Percentiles rank a stretch among this genome's conserved stretches.
Evolutionary conservation across 2,888 invertebrate genomes (phyloP).

Genomic region (Crocallis elinguaria): DNA sequence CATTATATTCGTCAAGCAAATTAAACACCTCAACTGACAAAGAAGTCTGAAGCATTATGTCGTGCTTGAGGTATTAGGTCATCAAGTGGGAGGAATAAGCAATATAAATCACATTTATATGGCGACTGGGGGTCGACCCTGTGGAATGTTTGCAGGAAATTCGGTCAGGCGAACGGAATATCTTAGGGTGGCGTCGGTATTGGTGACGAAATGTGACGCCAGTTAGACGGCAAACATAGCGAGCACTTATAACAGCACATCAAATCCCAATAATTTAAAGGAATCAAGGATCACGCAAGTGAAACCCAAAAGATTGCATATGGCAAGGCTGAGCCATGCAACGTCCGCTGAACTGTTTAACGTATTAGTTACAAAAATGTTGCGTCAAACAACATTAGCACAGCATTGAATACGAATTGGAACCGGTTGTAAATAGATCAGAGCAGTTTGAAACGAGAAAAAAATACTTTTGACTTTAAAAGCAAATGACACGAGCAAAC

Average conservation of each 20-base stretch:
- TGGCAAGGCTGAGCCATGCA: slow-evolving; percentile 46
- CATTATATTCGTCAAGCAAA: neutral
- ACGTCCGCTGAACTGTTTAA: slow-evolving; percentile 41
- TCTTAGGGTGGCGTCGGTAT: slow-evolving; percentile 38
- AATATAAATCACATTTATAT: slow-evolving; percentile 34
- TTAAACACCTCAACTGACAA: too few species aligned
- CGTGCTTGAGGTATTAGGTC: slow-evolving; percentile 30
- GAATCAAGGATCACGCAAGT: slow-evolving; percentile 38
- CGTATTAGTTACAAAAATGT: slow-evolving; percentile 42
- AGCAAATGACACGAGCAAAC: slow-evolving; percentile 1
- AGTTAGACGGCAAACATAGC: slow-evolving; percentile 17
- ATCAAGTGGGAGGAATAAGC: slow-evolving; percentile 34
- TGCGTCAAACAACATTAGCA: slow-evolving; percentile 40
- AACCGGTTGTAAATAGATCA: slow-evolving; percentile 38
- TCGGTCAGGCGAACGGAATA: slow-evolving; percentile 39
- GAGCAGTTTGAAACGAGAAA: slow-evolving; percentile 36
- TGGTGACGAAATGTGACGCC: slow-evolving; percentile 25
- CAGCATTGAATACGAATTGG: slow-evolving; percentile 37
- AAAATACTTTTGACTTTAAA: slow-evolving; percentile 1
- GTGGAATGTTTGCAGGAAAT: slow-evolving; percentile 37
- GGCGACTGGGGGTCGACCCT: slow-evolving; percentile 16
- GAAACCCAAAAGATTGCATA: slow-evolving; percentile 43
- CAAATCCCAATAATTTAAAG: neutral
- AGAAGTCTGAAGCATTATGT: slow-evolving; percentile 18
- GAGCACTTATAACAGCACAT: neutral